These are phyloP conservation scores for Myiozetetes cayanensis DNA, from an alignment of 2,113 vertebrate genomes.

Conservation along the genomic window DNA sequence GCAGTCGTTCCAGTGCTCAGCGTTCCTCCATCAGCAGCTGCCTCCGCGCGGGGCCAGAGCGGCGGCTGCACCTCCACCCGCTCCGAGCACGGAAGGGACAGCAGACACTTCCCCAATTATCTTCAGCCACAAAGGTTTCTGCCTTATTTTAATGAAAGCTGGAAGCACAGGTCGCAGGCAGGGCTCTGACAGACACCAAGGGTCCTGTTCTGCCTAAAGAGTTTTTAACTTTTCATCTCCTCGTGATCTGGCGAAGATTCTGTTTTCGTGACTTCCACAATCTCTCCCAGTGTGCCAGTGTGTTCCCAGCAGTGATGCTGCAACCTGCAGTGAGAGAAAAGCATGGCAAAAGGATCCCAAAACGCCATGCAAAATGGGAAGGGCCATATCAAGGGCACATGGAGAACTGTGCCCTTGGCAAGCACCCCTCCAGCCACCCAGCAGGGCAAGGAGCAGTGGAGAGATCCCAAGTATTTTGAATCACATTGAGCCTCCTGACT, in stretches of 20 bases:
- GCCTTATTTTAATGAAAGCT: background rate
- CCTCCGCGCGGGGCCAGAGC: background rate
- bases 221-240: background rate
- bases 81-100: background rate
- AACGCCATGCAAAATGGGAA: background rate
- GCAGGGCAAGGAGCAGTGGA: background rate
- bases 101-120: background rate
- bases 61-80: background rate
- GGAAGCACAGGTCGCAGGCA: background rate
- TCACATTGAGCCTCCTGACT: background rate
- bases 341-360: background rate
- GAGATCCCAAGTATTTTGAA: background rate
- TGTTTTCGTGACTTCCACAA: background rate
- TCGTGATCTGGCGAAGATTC: background rate
- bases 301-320: constrained; percentile 49
- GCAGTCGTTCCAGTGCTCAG: background rate
- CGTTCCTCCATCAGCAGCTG: background rate
- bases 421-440: background rate
- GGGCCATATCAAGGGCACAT: background rate
- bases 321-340: constrained; percentile 45
- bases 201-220: fast-evolving
- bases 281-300: background rate
- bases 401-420: background rate
- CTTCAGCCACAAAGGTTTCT: background rate
- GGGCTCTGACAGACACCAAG: background rate